Evolutionary conservation across 2,888 invertebrate genomes (phyloP).

Genomic region (Hirtodrosophila histrioides): DNA sequence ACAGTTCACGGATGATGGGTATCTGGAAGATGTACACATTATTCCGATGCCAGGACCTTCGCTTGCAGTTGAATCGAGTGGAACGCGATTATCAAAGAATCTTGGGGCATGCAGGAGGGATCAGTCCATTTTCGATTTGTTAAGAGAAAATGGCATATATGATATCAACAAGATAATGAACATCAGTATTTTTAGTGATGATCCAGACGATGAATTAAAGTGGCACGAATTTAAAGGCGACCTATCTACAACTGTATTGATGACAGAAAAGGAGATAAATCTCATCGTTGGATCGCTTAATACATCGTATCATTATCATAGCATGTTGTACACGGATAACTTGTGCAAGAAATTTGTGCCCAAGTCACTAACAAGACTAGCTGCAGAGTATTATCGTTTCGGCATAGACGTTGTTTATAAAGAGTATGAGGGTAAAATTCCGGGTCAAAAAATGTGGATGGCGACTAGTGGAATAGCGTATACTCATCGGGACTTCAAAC

Average conservation of each 20-base stretch:
- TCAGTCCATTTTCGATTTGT: slow-evolving; percentile 14
- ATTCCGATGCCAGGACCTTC: too few relatives aligned
- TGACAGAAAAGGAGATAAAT: not conserved
- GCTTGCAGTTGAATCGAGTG: too few relatives aligned
- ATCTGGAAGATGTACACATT: too few relatives aligned
- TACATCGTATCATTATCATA: not conserved
- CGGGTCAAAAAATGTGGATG: too few relatives aligned
- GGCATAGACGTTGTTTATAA: too few relatives aligned
- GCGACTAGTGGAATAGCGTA: too few relatives aligned
- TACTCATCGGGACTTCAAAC: too few relatives aligned
- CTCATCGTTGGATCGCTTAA: not conserved
- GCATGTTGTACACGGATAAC: not conserved
- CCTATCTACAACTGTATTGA: not conserved
- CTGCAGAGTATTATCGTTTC: too few relatives aligned
- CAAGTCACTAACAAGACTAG: too few relatives aligned
- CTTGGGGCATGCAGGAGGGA: slow-evolving; percentile 69
- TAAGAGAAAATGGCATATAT: slow-evolving; percentile 3
- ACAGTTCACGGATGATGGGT: too few relatives aligned
- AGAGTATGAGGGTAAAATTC: too few relatives aligned
- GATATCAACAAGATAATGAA: not conserved
- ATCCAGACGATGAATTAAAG: not conserved
- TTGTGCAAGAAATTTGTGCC: not conserved
- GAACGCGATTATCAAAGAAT: too few relatives aligned
- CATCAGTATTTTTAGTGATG: not conserved
- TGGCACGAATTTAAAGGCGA: slow-evolving; percentile 4